Percentiles rank a stretch among this genome's conserved stretches.
phyloP scores from a whole-genome alignment of 2,888 invertebrate genomes.

The Odontomyia ornata region DNA sequence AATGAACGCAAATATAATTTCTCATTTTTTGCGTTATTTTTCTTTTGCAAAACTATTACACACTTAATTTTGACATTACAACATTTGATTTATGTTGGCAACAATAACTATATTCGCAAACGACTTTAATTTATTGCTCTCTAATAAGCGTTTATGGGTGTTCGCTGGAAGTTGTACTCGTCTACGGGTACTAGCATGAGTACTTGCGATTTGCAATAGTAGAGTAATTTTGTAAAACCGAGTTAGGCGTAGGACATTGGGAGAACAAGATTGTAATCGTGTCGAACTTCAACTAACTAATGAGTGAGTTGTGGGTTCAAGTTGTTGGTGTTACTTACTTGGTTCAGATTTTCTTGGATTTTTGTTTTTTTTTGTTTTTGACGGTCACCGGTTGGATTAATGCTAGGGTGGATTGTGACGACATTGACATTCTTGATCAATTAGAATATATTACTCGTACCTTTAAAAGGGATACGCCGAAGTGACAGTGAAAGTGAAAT shows the following conservation, averaged over 20 bases:
- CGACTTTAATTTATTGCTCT: slow-evolving; percentile 29
- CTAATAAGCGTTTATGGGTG: slow-evolving; percentile 39
- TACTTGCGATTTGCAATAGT: too few relatives aligned
- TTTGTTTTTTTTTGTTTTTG: too few relatives aligned
- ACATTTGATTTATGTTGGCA: slow-evolving; percentile 33
- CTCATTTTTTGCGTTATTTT: not conserved
- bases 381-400: not conserved
- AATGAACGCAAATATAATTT: not conserved
- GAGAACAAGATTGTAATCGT: slow-evolving; percentile 37
- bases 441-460: not conserved
- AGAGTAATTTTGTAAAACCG: not conserved
- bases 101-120: slow-evolving; percentile 23
- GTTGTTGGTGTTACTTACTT: not conserved
- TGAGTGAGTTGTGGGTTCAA: slow-evolving; percentile 35
- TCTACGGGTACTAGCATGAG: too few relatives aligned
- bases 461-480: too few relatives aligned
- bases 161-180: slow-evolving; percentile 15
- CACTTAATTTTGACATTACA: slow-evolving; percentile 34
- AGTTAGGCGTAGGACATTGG: slow-evolving; percentile 37
- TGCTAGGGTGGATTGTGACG: slow-evolving; percentile 16
- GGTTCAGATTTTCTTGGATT: not conserved
- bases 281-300: slow-evolving; percentile 21
- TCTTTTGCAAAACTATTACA: not conserved
- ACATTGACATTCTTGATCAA: slow-evolving; percentile 22
- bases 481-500: too few relatives aligned